A percentile compares a stretch with the other conserved stretches of the same genome.
Evolutionary conservation across 2,888 invertebrate genomes (phyloP).

Genomic region (Zaprionus lineosus): DNA sequence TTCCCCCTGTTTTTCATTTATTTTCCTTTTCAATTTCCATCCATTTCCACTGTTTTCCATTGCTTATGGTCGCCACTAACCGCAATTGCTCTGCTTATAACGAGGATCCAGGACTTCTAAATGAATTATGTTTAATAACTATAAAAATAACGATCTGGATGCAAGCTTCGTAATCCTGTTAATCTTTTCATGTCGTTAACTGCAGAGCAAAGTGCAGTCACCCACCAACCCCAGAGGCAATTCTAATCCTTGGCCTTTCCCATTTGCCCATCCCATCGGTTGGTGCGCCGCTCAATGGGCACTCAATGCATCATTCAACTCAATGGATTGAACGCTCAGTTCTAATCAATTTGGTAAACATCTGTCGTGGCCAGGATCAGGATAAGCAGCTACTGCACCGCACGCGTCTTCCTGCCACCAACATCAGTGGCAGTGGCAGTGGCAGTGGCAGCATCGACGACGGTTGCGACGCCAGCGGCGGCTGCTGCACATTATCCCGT

Average conservation of each 20-base stretch:
- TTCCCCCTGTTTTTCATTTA: slow-evolving; percentile 23
- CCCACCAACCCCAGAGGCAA: neutral
- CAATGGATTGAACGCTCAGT: slow-evolving; percentile 46
- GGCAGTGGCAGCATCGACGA: neutral
- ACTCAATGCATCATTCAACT: slow-evolving; percentile 47
- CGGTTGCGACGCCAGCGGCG: slow-evolving; percentile 8
- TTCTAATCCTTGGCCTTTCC: too few relatives aligned
- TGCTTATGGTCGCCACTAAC: slow-evolving; percentile 49
- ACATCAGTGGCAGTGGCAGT: slow-evolving; percentile 5
- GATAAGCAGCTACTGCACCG: slow-evolving; percentile 52
- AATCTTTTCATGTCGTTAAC: slow-evolving; percentile 66
- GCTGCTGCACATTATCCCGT: slow-evolving; percentile 69
- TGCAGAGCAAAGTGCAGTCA: slow-evolving; percentile 7
- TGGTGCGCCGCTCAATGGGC: too few relatives aligned
- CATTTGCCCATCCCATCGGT: too few relatives aligned
- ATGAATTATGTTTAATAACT: slow-evolving; percentile 37
- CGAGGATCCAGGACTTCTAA: too few relatives aligned
- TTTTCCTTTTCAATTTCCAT: slow-evolving; percentile 4
- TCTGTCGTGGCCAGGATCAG: slow-evolving; percentile 64
- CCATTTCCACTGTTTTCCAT: slow-evolving; percentile 33
- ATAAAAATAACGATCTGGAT: slow-evolving; percentile 30
- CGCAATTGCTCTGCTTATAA: slow-evolving; percentile 45
- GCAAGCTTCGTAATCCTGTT: slow-evolving; percentile 33
- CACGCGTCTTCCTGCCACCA: slow-evolving; percentile 64
- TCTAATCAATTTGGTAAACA: slow-evolving; percentile 75